Evolutionary conservation across 2,113 vertebrate genomes (phyloP).

Genomic region (Odocoileus virginianus): DNA sequence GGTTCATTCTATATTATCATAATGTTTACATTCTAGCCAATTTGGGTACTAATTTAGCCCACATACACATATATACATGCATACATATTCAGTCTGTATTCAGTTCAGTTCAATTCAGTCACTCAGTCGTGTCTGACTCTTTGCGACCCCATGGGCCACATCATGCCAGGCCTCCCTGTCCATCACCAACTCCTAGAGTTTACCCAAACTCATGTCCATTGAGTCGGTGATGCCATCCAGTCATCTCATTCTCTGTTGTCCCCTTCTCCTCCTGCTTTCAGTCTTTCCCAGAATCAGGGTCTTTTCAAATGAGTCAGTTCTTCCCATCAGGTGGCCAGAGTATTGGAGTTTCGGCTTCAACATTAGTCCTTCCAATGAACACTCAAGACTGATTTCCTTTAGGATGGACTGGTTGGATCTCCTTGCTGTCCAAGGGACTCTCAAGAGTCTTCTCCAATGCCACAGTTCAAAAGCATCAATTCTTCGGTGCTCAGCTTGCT

Average conservation of each 20-base stretch:
- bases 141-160: accelerated
- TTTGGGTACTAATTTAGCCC: not conserved
- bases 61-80: not conserved
- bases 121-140: not conserved
- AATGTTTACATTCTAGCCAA: not conserved
- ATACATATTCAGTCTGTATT: not conserved
- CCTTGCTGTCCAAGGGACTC: not conserved
- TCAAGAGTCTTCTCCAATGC: not conserved
- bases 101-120: not conserved
- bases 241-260: not conserved
- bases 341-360: not conserved
- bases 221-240: not conserved
- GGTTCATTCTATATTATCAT: not conserved
- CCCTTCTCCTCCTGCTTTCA: not conserved
- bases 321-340: not conserved
- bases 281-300: not conserved
- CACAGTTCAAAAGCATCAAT: not conserved
- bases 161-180: not conserved
- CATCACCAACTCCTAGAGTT: not conserved
- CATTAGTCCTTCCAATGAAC: not conserved
- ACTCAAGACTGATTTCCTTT: not conserved
- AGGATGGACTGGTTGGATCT: not conserved
- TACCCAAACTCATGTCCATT: not conserved
- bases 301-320: not conserved
- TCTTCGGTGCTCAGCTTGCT: not conserved